Conservation (phyloP, 2,113 vertebrate genomes). For the Cyanoramphus novaezelandiae region DNA sequence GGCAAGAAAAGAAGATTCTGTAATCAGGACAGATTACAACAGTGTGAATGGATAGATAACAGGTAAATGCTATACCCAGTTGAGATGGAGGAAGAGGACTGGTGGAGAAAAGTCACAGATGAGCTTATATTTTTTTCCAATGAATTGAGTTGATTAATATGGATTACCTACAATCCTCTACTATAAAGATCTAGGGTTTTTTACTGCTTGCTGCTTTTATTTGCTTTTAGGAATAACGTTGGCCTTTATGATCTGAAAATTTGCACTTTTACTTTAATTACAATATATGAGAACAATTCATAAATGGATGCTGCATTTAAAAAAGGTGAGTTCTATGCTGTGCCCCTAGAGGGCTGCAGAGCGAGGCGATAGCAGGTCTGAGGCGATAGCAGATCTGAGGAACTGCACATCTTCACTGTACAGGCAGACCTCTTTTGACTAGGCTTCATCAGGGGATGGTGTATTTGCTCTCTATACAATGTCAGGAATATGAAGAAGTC, state of each 20-base stretch:
- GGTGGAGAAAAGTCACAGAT: not conserved
- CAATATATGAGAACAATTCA: not conserved
- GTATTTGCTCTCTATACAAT: not conserved
- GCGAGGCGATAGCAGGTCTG: not conserved
- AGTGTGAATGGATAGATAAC: not conserved
- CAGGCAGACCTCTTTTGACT: not conserved
- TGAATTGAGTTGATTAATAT: not conserved
- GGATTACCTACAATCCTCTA: not conserved
- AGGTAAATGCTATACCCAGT: not conserved
- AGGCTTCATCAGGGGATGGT: not conserved
- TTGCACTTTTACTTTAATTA: not conserved
- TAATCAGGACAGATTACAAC: not conserved
- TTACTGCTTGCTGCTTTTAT: not conserved
- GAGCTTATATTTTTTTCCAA: not conserved
- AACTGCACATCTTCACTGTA: not conserved
- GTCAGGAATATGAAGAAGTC: constrained; percentile 2
- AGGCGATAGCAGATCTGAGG: not conserved
- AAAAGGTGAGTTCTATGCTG: not conserved
- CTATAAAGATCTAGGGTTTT: not conserved
- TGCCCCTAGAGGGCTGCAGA: not conserved
- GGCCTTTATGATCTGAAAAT: not conserved
- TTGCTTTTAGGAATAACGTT: not conserved
- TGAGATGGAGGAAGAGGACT: not conserved
- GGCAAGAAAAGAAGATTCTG: not conserved
- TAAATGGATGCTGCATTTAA: not conserved